Evolutionary conservation across 1,140 invertebrate genomes (phyloP).

Genomic region (Palaemon carinicauda): DNA sequence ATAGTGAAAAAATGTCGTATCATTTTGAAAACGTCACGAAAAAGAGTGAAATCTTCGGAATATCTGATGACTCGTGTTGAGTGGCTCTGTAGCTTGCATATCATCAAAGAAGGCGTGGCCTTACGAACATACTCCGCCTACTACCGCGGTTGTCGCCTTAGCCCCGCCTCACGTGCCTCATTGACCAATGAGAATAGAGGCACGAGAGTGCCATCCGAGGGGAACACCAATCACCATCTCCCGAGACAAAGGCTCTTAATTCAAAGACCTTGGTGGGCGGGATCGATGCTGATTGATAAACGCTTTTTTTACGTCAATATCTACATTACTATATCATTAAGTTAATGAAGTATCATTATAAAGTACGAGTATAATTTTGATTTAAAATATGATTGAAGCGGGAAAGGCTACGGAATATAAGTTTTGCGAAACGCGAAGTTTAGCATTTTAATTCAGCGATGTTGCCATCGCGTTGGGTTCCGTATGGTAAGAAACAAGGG

Average conservation of each 20-base stretch:
- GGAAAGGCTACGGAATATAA: not conserved
- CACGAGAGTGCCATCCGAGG: not conserved
- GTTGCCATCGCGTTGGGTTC: constrained; percentile 18
- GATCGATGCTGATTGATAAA: not conserved
- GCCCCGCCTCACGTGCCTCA: not conserved
- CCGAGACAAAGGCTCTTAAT: constrained; percentile 24
- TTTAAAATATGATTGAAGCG: not conserved
- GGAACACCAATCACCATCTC: not conserved
- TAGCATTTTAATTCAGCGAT: not conserved
- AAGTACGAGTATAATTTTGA: not conserved
- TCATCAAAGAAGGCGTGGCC: constrained; percentile 32
- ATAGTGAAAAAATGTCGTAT: not conserved
- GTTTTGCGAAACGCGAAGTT: not conserved
- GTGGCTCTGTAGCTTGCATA: constrained; percentile 8
- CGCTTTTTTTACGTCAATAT: not conserved
- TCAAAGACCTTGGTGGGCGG: constrained; percentile 11
- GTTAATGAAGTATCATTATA: not conserved
- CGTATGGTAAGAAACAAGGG: not conserved
- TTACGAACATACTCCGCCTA: not conserved
- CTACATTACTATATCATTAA: not conserved
- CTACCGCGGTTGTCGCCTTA: not conserved
- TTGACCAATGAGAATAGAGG: not conserved
- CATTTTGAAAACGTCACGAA: not conserved
- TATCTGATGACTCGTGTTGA: constrained; percentile 18
- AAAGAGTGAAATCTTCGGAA: not conserved